These are phyloP conservation scores for Athene cunicularia DNA, from an alignment of 2,113 vertebrate genomes.

Conservation along the genomic window DNA sequence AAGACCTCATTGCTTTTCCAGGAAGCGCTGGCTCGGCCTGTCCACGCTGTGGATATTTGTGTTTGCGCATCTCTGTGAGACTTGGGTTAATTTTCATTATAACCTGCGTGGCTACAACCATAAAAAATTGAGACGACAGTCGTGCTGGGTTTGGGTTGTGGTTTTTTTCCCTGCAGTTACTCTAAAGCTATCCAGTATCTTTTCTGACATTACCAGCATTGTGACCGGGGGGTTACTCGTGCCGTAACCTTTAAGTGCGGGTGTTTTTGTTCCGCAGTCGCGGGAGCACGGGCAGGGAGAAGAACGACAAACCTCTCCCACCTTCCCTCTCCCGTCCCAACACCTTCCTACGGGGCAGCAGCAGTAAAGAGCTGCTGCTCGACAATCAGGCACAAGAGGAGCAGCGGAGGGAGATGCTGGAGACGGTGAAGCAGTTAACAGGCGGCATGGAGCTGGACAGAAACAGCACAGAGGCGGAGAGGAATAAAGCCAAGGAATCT, in stretches of 20 bases:
- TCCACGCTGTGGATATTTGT: neutral
- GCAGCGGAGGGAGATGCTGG: slow-evolving; percentile 80
- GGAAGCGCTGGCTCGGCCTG: neutral
- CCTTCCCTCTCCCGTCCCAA: slow-evolving; percentile 75
- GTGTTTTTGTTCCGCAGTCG: slow-evolving; percentile 70
- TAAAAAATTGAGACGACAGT: rapidly evolving
- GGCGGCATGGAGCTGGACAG: slow-evolving; percentile 83
- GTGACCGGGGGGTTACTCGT: rapidly evolving
- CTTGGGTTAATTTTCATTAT: neutral
- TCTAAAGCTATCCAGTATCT: rapidly evolving
- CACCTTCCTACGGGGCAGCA: slow-evolving; percentile 80
- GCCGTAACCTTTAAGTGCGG: neutral
- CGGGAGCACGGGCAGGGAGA: slow-evolving; percentile 84
- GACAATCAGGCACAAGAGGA: slow-evolving; percentile 86
- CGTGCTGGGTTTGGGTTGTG: neutral
- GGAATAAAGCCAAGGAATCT: slow-evolving; percentile 76
- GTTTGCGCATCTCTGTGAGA: neutral
- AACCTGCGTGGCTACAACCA: neutral
- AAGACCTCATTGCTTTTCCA: neutral
- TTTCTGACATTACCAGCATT: rapidly evolving
- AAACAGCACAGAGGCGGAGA: slow-evolving; percentile 69
- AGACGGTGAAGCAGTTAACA: slow-evolving; percentile 79
- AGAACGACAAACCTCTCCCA: slow-evolving; percentile 85
- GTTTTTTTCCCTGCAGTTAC: rapidly evolving
- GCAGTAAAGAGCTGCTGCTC: slow-evolving; percentile 87